Evolutionary conservation across 2,113 vertebrate species (phyloP), one percentile per base, ranked within the genome.

Genomic region (Leiothrix lutea): DNA sequence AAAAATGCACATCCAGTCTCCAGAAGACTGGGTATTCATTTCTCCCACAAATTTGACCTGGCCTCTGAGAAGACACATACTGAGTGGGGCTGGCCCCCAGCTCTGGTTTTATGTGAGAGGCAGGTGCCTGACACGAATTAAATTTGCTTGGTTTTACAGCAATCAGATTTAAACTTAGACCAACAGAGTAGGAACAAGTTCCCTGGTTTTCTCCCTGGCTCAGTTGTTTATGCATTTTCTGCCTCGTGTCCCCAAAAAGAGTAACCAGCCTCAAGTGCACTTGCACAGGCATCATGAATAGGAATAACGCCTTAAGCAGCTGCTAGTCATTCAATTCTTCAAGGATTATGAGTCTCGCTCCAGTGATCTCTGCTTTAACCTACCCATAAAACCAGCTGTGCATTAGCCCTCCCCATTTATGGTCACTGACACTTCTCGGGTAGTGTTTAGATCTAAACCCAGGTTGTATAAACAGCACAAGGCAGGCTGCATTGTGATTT

Each of bases 391-490:
- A 92, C 88, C 88, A 96, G 94, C 90, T 95, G 82, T 88, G 75
- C 14, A 0, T 81, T 83, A 90, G 93, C 88, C 67, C 51, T 93
- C 79, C 79, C 90, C 79, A 80, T 94, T 94, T 96, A 96, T 80
- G 86, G 94, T 62, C 92, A 93, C 85, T 93, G 93, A 94, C 93
- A 96, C 85, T 86, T 94, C 93, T 60, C 0, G 38, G 77, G 61
- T 70, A 66, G 75, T 86, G 90, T 94, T 94, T 92, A 95, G 85
- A 83, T 83, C 64, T 56, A 90, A 96, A 86, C 45, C 29, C 56
- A 94, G 88, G 90, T 73, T 90, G 93, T 83, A 93, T 95, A 96
- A 96, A 96, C 93, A 95, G 85, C 90, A 87, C 51, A 88, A 88
- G 79, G 79, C 81, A 83, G 75, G 62, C 87, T 80, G 81, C 94